These are phyloP conservation scores for Pyrrhia umbra DNA, from an alignment of 2,888 invertebrate genomes.

Conservation along the genomic window DNA sequence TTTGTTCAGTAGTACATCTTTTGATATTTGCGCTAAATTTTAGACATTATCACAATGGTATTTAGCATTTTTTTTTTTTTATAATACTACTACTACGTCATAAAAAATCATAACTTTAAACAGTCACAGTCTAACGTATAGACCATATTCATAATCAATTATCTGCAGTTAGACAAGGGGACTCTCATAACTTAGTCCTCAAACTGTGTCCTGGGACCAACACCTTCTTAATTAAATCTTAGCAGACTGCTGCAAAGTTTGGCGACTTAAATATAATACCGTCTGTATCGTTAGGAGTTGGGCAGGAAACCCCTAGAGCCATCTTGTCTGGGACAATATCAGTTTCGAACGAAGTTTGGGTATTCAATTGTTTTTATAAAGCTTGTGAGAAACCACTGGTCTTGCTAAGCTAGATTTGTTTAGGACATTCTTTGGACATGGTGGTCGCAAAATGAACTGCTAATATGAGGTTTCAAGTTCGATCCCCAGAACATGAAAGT, in stretches of 20 bases:
- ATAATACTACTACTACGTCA: background rate
- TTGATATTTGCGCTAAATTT: background rate
- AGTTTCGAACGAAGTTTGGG: background rate
- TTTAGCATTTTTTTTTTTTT: no score
- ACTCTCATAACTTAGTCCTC: conserved; percentile 18
- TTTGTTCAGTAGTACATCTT: background rate
- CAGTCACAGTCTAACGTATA: background rate
- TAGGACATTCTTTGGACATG: no score
- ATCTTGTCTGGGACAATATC: conserved; percentile 24
- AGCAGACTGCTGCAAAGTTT: conserved; percentile 49
- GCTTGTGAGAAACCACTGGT: no score
- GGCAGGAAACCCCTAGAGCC: conserved; percentile 27
- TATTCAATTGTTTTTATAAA: no score
- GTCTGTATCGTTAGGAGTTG: conserved; percentile 24
- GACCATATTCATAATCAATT: conserved; percentile 28
- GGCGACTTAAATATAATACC: conserved; percentile 44
- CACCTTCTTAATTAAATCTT: conserved; percentile 52
- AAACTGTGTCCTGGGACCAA: conserved; percentile 32
- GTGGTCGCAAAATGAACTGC: no score
- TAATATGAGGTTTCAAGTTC: no score
- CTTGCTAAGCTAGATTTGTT: no score
- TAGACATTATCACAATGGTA: background rate
- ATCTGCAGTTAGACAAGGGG: background rate
- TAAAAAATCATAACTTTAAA: background rate
- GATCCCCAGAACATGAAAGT: no score